These are phyloP conservation scores for Plectropomus leopardus DNA, from an alignment of 2,113 vertebrate species.

Conservation along the genomic window DNA sequence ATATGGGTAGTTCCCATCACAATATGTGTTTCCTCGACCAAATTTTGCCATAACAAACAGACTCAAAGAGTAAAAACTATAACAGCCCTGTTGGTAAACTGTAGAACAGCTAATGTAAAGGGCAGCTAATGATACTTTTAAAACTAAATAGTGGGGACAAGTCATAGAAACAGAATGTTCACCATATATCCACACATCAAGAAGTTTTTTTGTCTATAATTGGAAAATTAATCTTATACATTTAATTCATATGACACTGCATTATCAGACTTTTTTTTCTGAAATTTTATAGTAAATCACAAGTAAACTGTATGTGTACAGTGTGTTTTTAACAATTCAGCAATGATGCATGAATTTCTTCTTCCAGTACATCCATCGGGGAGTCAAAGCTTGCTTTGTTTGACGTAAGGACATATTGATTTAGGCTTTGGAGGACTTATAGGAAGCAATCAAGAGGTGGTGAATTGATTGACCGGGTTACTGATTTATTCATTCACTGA, in stretches of 20 bases:
- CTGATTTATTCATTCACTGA: slow-evolving; percentile 58
- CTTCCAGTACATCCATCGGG: not conserved
- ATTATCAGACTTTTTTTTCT: not conserved
- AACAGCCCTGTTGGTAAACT: no score
- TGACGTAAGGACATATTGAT: slow-evolving; percentile 38
- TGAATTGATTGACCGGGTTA: slow-evolving; percentile 53
- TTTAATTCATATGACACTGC: not conserved
- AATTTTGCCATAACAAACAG: no score
- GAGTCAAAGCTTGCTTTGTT: slow-evolving; percentile 2
- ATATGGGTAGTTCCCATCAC: no score
- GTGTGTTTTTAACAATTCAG: not conserved
- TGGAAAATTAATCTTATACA: not conserved
- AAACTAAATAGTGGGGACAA: no score
- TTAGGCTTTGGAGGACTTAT: slow-evolving; percentile 35
- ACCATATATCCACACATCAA: not conserved
- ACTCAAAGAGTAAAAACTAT: no score
- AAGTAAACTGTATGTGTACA: not conserved
- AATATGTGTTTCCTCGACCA: no score
- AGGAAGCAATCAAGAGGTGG: slow-evolving; percentile 61
- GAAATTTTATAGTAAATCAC: not conserved
- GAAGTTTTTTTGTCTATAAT: not conserved
- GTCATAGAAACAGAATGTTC: not conserved
- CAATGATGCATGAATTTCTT: not conserved
- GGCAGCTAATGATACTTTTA: no score
- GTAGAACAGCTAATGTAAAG: no score